These are phyloP conservation scores for Myotis vivesi DNA, from an alignment of 2,797 vertebrate species.

Conservation along the genomic window DNA sequence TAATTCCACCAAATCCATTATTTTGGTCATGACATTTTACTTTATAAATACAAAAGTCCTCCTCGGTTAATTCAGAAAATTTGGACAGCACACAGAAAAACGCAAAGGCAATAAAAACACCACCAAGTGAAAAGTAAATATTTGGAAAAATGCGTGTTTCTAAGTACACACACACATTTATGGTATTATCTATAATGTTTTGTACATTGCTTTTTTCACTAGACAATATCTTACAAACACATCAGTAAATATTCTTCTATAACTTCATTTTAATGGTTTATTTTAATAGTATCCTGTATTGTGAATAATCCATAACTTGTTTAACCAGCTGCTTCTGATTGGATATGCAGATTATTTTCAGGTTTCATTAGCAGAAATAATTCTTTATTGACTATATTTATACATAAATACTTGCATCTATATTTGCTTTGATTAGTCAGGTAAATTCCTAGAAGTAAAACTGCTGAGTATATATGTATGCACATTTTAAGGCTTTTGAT, in stretches of 20 bases:
- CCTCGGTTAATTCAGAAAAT: conserved; percentile 54
- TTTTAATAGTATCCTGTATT: background rate
- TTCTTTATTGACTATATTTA: conserved; percentile 25
- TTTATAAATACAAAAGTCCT: conserved; percentile 53
- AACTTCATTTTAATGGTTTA: conserved; percentile 44
- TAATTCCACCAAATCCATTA: conserved; percentile 29
- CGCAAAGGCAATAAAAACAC: conserved; percentile 38
- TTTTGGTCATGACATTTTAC: conserved; percentile 54
- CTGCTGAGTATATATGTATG: conserved; percentile 34
- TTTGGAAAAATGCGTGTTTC: conserved; percentile 45
- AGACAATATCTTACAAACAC: background rate
- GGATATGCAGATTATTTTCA: conserved; percentile 58
- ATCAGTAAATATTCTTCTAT: conserved; percentile 36
- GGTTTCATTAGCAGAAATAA: conserved; percentile 54
- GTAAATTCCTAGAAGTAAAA: conserved; percentile 49
- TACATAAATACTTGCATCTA: conserved; percentile 26
- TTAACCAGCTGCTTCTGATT: conserved; percentile 31
- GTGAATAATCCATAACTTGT: conserved; percentile 2
- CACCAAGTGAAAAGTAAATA: conserved; percentile 40
- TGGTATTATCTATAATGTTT: background rate
- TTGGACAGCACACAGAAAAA: conserved; percentile 27
- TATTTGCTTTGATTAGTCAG: conserved; percentile 53
- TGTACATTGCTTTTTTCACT: background rate
- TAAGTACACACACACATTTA: background rate
- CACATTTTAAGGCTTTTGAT: conserved; percentile 45